phyloP scores from a whole-genome alignment of 2,888 invertebrate species.

The Hyposoter didymator region DNA sequence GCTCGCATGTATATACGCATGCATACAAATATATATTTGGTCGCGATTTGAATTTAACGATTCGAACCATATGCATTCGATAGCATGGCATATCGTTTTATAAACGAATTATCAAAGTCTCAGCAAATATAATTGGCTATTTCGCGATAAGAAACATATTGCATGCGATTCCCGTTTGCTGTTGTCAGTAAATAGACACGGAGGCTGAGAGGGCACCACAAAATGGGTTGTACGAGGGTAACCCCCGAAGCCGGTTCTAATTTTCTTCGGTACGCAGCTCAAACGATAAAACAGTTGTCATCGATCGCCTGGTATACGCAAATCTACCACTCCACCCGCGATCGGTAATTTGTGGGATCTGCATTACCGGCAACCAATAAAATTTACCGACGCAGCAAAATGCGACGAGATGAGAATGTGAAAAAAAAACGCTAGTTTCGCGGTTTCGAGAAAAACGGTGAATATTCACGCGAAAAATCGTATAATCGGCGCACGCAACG shows the following conservation, averaged over 20 bases:
- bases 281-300: not conserved
- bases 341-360: too few relatives aligned
- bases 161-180: not conserved
- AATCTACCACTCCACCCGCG: too few relatives aligned
- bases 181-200: not conserved
- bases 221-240: not conserved
- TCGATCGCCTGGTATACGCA: not conserved
- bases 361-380: not conserved
- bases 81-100: conserved; percentile 58
- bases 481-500: conserved; percentile 42
- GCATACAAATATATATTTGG: conserved; percentile 21
- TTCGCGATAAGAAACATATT: not conserved
- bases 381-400: too few relatives aligned
- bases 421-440: too few relatives aligned
- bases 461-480: not conserved
- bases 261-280: not conserved
- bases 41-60: conserved; percentile 52
- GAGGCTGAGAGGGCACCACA: conserved; percentile 26
- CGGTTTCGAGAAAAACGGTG: not conserved
- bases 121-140: conserved; percentile 12
- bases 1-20: conserved; percentile 1
- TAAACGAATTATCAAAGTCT: conserved; percentile 45
- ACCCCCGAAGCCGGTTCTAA: not conserved
- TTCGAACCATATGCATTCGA: conserved; percentile 41
- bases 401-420: too few relatives aligned